These are phyloP conservation scores for Drosophila affinis DNA, from an alignment of 2,888 invertebrate species.

Conservation along the genomic window DNA sequence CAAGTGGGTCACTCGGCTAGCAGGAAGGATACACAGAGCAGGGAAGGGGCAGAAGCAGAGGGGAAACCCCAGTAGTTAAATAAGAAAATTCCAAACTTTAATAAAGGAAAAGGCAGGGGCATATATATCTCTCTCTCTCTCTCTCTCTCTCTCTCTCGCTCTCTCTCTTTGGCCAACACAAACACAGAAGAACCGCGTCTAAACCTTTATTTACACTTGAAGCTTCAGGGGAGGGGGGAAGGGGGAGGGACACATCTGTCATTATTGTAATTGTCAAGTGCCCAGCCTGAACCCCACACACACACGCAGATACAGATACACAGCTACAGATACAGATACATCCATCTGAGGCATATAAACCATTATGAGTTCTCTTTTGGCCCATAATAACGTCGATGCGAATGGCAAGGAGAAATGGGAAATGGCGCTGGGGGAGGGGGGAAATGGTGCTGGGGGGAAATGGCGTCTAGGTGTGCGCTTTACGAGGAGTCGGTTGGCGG, in stretches of 20 bases:
- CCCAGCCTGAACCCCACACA: not conserved
- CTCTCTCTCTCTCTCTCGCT: not conserved
- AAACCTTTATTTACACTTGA: conserved; percentile 46
- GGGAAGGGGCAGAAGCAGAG: conserved; percentile 11
- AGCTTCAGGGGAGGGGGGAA: conserved; percentile 3
- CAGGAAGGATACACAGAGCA: not conserved
- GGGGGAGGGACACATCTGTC: conserved; percentile 74
- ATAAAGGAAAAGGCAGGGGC: conserved; percentile 14
- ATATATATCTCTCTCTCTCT: not conserved
- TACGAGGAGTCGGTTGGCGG: conserved; percentile 66
- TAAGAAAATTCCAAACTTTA: conserved; percentile 53
- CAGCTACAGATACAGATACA: conserved; percentile 19
- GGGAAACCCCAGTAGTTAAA: conserved; percentile 26
- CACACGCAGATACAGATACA: not conserved
- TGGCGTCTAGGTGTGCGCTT: conserved; percentile 59
- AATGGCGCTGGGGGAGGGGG: too few relatives aligned
- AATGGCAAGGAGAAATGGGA: conserved; percentile 25
- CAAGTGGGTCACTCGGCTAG: conserved; percentile 61
- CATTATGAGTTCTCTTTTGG: conserved; percentile 47
- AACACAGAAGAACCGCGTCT: conserved; percentile 22
- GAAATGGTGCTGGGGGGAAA: not conserved
- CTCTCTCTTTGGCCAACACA: conserved; percentile 35
- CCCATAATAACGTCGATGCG: conserved; percentile 45
- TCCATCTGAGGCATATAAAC: conserved; percentile 44
- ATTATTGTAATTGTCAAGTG: conserved; percentile 70